A percentile compares a stretch with the other conserved stretches of the same genome.
These are phyloP conservation scores for Gnathonemus longibarbis DNA, from an alignment of 2,113 vertebrate genomes.

Conservation along the genomic window DNA sequence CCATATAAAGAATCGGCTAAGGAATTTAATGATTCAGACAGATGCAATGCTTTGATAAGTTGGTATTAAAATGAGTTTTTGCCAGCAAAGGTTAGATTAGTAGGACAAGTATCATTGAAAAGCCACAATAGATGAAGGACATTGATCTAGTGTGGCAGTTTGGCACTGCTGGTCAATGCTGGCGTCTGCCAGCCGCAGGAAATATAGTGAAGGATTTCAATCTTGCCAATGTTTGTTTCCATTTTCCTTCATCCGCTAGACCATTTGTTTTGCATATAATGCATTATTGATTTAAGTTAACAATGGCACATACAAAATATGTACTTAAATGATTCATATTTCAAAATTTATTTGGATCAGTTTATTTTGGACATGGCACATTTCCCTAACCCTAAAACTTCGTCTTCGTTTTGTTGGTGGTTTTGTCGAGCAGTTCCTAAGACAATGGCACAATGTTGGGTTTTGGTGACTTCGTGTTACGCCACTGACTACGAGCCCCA, in stretches of 20 bases:
- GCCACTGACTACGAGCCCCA: not conserved
- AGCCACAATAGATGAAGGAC: not conserved
- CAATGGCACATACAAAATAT: not conserved
- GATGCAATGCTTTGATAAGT: not conserved
- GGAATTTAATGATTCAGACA: not conserved
- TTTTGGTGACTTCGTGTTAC: not conserved
- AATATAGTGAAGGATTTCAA: conserved; percentile 8
- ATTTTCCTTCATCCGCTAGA: not conserved
- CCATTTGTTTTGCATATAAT: not conserved
- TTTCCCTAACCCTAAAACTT: not conserved
- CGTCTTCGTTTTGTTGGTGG: too few relatives aligned
- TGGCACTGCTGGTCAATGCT: not conserved
- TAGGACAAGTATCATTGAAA: not conserved
- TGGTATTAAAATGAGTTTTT: not conserved
- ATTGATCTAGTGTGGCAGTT: not conserved
- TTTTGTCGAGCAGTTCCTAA: not conserved
- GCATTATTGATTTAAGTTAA: not conserved
- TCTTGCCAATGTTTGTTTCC: not conserved
- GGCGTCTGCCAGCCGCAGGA: not conserved
- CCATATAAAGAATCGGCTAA: not conserved
- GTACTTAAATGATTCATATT: not conserved
- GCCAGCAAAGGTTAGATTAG: not conserved
- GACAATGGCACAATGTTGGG: not conserved
- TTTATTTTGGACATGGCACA: not conserved
- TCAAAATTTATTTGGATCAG: not conserved